A percentile compares a stretch with the other conserved stretches of the same genome.
Conservation (phyloP, 1,140 invertebrate species). For the Diachasma alloeum region DNA sequence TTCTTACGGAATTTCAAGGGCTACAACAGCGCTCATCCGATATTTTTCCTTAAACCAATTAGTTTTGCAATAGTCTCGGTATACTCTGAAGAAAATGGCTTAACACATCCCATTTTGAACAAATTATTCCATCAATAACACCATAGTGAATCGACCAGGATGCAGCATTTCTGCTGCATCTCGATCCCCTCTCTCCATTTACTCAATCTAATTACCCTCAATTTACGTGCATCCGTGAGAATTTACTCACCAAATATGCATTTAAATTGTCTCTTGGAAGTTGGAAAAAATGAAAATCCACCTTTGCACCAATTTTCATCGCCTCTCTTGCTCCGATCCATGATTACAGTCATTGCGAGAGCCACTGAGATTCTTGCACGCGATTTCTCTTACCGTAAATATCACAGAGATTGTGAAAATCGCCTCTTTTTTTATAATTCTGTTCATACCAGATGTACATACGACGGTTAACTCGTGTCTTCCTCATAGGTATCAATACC, state of each 20-base stretch:
- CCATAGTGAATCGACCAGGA: not conserved
- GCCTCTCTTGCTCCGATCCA: not conserved
- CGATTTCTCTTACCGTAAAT: slow-evolving; percentile 19
- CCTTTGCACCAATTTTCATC: not conserved
- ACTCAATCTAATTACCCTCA: slow-evolving; percentile 15
- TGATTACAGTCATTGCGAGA: not conserved
- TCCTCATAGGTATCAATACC: not conserved
- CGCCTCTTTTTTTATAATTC: not conserved
- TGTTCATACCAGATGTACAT: not conserved
- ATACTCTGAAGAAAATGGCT: no score
- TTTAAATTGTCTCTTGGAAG: not conserved
- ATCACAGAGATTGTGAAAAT: not conserved
- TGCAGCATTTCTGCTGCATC: slow-evolving; percentile 19
- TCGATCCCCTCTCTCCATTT: not conserved
- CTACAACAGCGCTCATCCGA: no score
- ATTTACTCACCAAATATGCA: not conserved
- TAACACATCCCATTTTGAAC: not conserved
- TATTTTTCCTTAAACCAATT: no score
- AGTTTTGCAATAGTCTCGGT: no score
- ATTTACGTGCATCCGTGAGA: slow-evolving; percentile 3
- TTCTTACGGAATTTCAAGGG: no score
- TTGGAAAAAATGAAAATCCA: not conserved
- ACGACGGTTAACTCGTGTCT: not conserved
- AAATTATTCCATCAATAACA: not conserved
- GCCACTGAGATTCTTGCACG: slow-evolving; percentile 17